Evolutionary conservation across 2,797 vertebrate genomes (phyloP), one percentile per base, ranked within the genome.

Genomic region (Poecilia wingei): DNA sequence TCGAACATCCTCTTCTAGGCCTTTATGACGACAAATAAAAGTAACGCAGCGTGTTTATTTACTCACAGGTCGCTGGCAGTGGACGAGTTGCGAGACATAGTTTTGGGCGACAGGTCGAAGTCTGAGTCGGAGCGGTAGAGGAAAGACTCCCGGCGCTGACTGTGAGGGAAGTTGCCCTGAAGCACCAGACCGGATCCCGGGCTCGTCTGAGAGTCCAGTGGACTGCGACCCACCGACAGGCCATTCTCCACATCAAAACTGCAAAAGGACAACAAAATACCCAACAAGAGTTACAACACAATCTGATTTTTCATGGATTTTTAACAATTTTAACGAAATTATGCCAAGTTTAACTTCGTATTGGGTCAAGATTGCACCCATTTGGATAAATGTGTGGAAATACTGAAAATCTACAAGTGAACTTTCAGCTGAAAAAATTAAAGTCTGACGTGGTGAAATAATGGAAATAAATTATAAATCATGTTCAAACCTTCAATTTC

Each of bases 201-300:
- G 82, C 96, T 97, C 18, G 95, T 92, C 93, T 97, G 97, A 76
- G 96, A 85, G 89, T 97, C 97, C 95, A 97, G 92, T 0, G 94
- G 76, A 16, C 94, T 96, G 88, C 96, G 95, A 2, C 96, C 95
- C 1, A 94, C 90, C 0, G 96, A 94, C 8, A 96, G 89, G 78
- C 97, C 98, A 98, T 99, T 98, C 87, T 99, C 97, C 86, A 98
- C 95, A 90, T 99, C 98, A 83, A 98, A 98, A 93, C 98, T 99
- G 90, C 39, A 84, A 77, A 72, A 61, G 13, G n/a, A 61, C 10
- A 76, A 4, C 73, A 74, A 31, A 72, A 6, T 39, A 20, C 73
- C 70, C 7, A 78, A 78, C 28, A 36, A 1, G 16, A 36, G 33
- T 10, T 25, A 16, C 16, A 43, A 69, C 66, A 70, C 68, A 45